Percentiles rank a stretch among this genome's conserved stretches.
Conservation (phyloP, 2,888 invertebrate species). For the Acronicta leporina region DNA sequence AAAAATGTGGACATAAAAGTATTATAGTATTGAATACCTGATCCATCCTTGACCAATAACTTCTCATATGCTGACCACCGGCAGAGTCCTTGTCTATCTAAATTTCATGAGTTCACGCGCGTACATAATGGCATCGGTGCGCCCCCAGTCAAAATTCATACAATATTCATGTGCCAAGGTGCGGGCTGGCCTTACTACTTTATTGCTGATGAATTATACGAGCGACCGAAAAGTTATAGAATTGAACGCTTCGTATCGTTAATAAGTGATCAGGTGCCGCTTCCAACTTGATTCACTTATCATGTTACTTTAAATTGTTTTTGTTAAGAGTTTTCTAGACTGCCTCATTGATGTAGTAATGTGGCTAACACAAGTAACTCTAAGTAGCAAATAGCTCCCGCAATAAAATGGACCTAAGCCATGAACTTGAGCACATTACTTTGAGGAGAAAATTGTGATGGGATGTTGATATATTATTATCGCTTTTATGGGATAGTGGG, state of each 20-base stretch:
- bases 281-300: constrained; percentile 14
- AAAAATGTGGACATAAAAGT: neutral
- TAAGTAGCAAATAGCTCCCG: too few species aligned
- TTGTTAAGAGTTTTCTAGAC: neutral
- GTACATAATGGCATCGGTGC: constrained; percentile 57
- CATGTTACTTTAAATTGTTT: constrained; percentile 8
- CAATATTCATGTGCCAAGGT: constrained; percentile 62
- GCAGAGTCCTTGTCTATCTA: constrained; percentile 51
- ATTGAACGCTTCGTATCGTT: constrained; percentile 32
- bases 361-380: too few species aligned
- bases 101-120: constrained; percentile 64
- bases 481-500: too few species aligned
- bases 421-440: too few species aligned
- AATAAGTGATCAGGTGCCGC: constrained; percentile 33
- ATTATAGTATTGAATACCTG: neutral
- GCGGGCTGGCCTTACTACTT: constrained; percentile 36
- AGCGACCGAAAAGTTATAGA: constrained; percentile 41
- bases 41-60: constrained; percentile 35
- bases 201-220: constrained; percentile 48
- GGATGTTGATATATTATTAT: too few species aligned
- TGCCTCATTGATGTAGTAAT: too few species aligned
- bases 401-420: too few species aligned
- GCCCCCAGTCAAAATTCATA: constrained; percentile 63
- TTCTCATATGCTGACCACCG: constrained; percentile 44
- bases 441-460: too few species aligned